A percentile compares a stretch with the other conserved stretches of the same genome.
Evolutionary conservation across 2,888 invertebrate genomes (phyloP).

Genomic region (Cynaeus angustus): DNA sequence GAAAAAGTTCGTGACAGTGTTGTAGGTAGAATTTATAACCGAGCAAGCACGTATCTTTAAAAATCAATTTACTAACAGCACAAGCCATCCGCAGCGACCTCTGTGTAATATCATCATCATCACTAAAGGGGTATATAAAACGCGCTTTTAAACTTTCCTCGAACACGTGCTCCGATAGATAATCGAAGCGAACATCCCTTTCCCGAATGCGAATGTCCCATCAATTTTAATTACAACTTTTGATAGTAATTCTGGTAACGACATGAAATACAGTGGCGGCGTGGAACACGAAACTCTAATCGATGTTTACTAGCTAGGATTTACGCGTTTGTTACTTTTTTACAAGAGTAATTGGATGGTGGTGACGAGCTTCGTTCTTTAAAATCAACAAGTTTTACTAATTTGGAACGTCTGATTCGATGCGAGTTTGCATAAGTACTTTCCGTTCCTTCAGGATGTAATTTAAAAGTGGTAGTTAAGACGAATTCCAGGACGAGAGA

Average conservation of each 20-base stretch:
- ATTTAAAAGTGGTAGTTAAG: constrained; percentile 45
- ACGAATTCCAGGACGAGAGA: constrained; percentile 36
- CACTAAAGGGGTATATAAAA: constrained; percentile 24
- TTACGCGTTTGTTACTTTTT: constrained; percentile 12
- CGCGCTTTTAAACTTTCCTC: constrained; percentile 26
- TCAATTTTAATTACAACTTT: constrained; percentile 45
- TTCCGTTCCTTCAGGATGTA: constrained; percentile 45
- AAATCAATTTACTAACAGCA: constrained; percentile 44
- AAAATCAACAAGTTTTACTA: constrained; percentile 47
- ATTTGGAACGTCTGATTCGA: constrained; percentile 42
- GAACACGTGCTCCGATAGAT: constrained; percentile 39
- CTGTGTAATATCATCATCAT: constrained; percentile 37
- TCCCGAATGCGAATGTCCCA: constrained; percentile 32
- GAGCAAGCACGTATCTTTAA: constrained; percentile 44
- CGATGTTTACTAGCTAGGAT: constrained; percentile 34
- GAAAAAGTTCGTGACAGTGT: constrained; percentile 44
- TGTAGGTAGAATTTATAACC: constrained; percentile 43
- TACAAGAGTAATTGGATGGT: constrained; percentile 9
- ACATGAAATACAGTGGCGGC: constrained; percentile 38
- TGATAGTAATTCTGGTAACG: constrained; percentile 38
- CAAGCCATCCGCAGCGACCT: constrained; percentile 17
- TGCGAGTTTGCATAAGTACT: constrained; percentile 47
- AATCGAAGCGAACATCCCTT: constrained; percentile 27
- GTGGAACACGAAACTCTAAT: constrained; percentile 27
- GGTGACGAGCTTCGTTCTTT: background rate